These are phyloP conservation scores for Drosophila nannoptera DNA, from an alignment of 1,140 invertebrate species.

Conservation along the genomic window DNA sequence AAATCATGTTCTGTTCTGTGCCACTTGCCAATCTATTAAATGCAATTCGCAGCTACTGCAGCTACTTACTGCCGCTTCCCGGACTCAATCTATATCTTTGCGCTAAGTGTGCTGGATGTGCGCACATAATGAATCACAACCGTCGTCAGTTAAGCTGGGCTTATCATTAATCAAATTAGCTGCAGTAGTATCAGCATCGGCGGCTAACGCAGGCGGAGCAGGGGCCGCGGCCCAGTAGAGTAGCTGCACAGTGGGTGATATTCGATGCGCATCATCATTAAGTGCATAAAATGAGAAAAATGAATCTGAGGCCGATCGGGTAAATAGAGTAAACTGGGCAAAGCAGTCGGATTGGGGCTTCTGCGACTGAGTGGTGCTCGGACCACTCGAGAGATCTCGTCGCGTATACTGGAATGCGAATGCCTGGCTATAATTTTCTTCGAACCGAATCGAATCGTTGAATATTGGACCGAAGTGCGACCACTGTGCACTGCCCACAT, in stretches of 20 bases:
- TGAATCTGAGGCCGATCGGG: no score
- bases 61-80: background rate
- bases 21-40: constrained; percentile 52
- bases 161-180: constrained; percentile 78
- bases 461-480: background rate
- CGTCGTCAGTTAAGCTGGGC: constrained; percentile 73
- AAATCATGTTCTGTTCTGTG: constrained; percentile 49
- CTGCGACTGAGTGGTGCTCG: no score
- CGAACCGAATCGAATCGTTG: background rate
- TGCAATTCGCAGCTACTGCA: constrained; percentile 16
- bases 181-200: constrained; percentile 43
- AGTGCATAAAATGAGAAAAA: constrained; percentile 21
- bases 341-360: background rate
- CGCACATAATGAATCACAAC: constrained; percentile 77
- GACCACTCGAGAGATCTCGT: no score
- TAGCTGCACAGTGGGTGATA: constrained; percentile 32
- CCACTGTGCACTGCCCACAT: constrained; percentile 33
- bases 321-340: background rate
- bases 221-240: constrained; percentile 2
- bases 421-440: background rate
- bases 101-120: constrained; percentile 68
- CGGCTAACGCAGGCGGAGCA: constrained; percentile 29
- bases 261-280: constrained; percentile 18
- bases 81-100: constrained; percentile 39
- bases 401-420: no score